Conservation (phyloP, 2,797 vertebrate species). For the Gorsachius magnificus region DNA sequence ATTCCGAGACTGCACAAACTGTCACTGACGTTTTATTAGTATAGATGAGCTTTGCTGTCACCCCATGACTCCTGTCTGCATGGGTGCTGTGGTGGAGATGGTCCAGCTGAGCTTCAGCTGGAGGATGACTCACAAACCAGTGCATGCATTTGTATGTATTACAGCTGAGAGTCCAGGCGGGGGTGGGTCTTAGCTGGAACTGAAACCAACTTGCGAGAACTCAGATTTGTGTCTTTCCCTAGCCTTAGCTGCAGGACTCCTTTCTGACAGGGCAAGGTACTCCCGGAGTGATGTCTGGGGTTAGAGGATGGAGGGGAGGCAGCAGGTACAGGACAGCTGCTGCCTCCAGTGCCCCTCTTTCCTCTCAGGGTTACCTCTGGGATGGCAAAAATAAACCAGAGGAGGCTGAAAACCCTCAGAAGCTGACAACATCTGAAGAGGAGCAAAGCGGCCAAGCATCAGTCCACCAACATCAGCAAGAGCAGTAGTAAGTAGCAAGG, state of each 20-base stretch:
- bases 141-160: fast-evolving
- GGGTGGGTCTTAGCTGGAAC: not conserved
- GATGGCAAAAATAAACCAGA: not conserved
- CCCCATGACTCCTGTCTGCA: not conserved
- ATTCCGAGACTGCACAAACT: not conserved
- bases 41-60: not conserved
- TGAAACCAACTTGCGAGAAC: not conserved
- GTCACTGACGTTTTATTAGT: not conserved
- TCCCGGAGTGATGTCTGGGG: not conserved
- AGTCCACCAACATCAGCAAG: not conserved
- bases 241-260: not conserved
- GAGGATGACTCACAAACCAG: not conserved
- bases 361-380: not conserved
- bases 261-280: not conserved
- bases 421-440: not conserved
- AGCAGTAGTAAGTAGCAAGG: slow-evolving; percentile 1
- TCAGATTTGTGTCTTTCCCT: not conserved
- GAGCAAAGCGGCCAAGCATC: not conserved
- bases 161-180: not conserved
- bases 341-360: not conserved
- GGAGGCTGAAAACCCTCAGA: not conserved
- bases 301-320: not conserved
- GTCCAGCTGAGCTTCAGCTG: not conserved
- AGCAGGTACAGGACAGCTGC: not conserved
- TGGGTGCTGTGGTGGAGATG: not conserved